Evolutionary conservation across 30 jellyfish, hydroid and myxozoan species (phyloP).

Genomic region (Pelagia noctiluca): DNA sequence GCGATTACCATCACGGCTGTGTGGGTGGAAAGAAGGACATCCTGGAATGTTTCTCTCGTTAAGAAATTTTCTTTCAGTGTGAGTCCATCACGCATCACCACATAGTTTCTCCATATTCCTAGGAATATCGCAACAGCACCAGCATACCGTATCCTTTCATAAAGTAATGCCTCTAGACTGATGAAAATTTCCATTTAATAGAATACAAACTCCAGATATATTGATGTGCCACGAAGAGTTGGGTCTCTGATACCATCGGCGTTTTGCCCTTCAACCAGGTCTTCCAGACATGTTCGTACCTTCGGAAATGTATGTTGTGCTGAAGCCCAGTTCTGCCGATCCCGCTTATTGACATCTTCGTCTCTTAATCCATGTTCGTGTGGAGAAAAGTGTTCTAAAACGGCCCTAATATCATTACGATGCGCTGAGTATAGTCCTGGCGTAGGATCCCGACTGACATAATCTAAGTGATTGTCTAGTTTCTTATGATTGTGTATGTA

Average conservation of each 20-base stretch:
- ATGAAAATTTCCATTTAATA: conserved; percentile 39
- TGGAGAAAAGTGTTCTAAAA: conserved; percentile 1
- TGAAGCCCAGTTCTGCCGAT: conserved; percentile 50
- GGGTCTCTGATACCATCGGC: conserved; percentile 38
- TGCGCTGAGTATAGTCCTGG: conserved; percentile 18
- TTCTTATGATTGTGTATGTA: conserved; percentile 32
- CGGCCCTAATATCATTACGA: conserved; percentile 28
- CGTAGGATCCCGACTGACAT: conserved; percentile 24
- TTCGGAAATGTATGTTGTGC: conserved; percentile 24
- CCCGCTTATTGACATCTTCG: conserved; percentile 34
- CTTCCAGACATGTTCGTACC: conserved; percentile 5
- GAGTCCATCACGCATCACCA: not conserved
- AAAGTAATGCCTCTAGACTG: conserved; percentile 35
- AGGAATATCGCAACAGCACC: conserved; percentile 38
- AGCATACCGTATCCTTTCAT: conserved; percentile 40
- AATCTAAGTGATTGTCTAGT: conserved; percentile 38
- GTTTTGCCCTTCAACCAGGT: not conserved
- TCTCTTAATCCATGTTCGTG: conserved; percentile 36
- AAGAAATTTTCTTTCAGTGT: conserved; percentile 40
- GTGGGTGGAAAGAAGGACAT: conserved; percentile 44
- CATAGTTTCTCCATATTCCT: conserved; percentile 63
- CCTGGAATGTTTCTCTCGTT: conserved; percentile 34
- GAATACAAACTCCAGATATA: conserved; percentile 24
- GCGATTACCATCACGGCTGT: conserved; percentile 51
- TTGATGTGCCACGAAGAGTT: conserved; percentile 37